These are phyloP conservation scores for Halcyon chelicuti DNA, from an alignment of 2,797 vertebrate genomes.

Conservation along the genomic window DNA sequence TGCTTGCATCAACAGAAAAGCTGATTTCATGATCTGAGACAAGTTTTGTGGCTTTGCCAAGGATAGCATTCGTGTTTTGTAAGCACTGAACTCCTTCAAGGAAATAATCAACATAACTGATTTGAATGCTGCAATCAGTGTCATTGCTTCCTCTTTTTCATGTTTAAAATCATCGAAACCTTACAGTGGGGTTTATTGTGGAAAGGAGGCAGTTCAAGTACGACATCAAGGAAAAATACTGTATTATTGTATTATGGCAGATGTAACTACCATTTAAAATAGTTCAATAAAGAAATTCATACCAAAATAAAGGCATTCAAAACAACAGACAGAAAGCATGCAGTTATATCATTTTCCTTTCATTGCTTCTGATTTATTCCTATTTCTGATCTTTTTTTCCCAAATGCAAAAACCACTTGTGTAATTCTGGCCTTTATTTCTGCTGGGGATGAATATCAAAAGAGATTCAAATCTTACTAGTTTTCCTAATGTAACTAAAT, in stretches of 20 bases:
- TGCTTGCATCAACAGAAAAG: background rate
- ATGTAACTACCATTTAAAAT: background rate
- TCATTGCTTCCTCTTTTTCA: background rate
- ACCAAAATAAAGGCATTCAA: background rate
- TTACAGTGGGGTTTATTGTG: rapidly evolving
- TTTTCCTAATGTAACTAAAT: background rate
- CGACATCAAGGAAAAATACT: background rate
- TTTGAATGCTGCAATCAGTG: background rate
- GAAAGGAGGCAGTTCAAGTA: background rate
- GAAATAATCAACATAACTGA: background rate
- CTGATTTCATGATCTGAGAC: background rate
- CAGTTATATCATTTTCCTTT: background rate
- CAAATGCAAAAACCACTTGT: background rate
- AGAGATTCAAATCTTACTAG: background rate
- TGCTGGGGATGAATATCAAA: background rate
- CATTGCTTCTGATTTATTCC: background rate
- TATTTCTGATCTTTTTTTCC: background rate
- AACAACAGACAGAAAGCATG: background rate
- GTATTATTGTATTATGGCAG: background rate
- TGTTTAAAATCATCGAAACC: background rate
- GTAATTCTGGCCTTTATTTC: background rate
- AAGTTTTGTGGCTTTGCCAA: background rate
- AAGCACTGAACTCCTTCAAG: background rate
- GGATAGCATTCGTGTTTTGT: background rate
- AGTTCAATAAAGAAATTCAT: background rate